Base-by-base conservation (phyloP, 2,797 vertebrate species). In the Myripristis jacobus region DNA sequence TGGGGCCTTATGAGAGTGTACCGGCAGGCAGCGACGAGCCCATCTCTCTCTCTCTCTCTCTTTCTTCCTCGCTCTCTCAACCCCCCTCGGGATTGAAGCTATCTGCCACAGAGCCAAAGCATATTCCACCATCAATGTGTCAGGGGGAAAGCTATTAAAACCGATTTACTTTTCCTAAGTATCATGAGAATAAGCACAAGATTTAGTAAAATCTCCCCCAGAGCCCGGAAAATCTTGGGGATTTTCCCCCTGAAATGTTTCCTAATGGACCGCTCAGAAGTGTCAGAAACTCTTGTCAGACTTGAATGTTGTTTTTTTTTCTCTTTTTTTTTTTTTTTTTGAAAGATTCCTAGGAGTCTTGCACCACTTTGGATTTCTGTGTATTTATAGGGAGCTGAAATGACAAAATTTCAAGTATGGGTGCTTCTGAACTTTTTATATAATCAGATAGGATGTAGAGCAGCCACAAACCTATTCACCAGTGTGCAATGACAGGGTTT, bases 181-280 rank as follows among this genome's bases (percentile, higher is more conserved):
- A 89, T 92, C 85, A 88, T 77, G 80, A 92, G 86, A 90, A 93
- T 93, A 94, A 93, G 93, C 90, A 91, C 84, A 81, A 77, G 92
- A 88, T 91, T 93, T 90, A 92, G 90, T 88, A 84, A 91, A 94
- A 92, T 92, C 91, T 90, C 72, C 61, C 55, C 34, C 27, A 58
- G 76, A 80, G 90, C 70, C 66, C 25, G 64, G 83, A 52, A 90
- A 88, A 89, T 91, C 87, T 82, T 4, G 1, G 53, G 91, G 90
- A 91, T 92, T 92, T 93, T 86, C 79, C 73, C 77, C 63, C 76
- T 73, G 66, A 88, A 88, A 86, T 71, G 82, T 90, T 80, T 86
- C 87, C 74, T 92, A 89, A 91, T 89, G 84, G 86, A 70, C 76
- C 4, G 10, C 80, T 92, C 79, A 81, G 84, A 85, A 73, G 74